Percentiles rank a stretch among this genome's conserved stretches.
These are phyloP conservation scores for Nudaria mundana DNA, from an alignment of 2,888 invertebrate genomes.

Conservation along the genomic window DNA sequence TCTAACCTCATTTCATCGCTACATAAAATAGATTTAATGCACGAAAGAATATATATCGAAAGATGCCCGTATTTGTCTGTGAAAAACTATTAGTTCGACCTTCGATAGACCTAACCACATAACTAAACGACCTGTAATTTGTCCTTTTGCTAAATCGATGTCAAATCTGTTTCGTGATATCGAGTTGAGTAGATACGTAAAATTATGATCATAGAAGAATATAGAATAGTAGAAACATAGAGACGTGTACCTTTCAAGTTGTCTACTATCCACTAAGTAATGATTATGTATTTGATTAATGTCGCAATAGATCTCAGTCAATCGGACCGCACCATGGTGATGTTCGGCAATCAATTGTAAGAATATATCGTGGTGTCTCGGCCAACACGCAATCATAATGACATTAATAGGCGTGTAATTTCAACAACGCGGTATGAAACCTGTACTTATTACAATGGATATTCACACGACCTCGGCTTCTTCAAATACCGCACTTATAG, in stretches of 20 bases:
- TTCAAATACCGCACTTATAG: constrained; percentile 11
- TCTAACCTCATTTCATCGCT: background rate
- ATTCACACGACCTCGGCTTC: constrained; percentile 31
- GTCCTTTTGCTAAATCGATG: constrained; percentile 19
- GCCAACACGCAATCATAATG: constrained; percentile 31
- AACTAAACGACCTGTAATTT: constrained; percentile 26
- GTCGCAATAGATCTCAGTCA: constrained; percentile 52
- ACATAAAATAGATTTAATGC: background rate
- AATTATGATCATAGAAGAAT: constrained; percentile 28
- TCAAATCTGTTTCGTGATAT: constrained; percentile 31
- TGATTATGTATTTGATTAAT: constrained; percentile 48
- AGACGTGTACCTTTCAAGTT: constrained; percentile 10
- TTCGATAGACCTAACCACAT: constrained; percentile 19
- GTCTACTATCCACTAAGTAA: constrained; percentile 14
- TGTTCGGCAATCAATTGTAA: constrained; percentile 45
- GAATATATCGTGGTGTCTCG: constrained; percentile 35
- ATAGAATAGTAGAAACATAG: constrained; percentile 21
- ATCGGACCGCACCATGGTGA: constrained; percentile 38
- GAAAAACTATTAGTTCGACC: constrained; percentile 15
- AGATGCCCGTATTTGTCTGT: constrained; percentile 17
- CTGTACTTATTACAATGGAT: constrained; percentile 29
- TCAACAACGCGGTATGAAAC: constrained; percentile 19
- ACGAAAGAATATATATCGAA: constrained; percentile 10
- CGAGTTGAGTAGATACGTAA: constrained; percentile 21
- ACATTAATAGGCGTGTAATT: constrained; percentile 30